phyloP scores from a whole-genome alignment of 2,113 vertebrate genomes.

The Mellivora capensis region DNA sequence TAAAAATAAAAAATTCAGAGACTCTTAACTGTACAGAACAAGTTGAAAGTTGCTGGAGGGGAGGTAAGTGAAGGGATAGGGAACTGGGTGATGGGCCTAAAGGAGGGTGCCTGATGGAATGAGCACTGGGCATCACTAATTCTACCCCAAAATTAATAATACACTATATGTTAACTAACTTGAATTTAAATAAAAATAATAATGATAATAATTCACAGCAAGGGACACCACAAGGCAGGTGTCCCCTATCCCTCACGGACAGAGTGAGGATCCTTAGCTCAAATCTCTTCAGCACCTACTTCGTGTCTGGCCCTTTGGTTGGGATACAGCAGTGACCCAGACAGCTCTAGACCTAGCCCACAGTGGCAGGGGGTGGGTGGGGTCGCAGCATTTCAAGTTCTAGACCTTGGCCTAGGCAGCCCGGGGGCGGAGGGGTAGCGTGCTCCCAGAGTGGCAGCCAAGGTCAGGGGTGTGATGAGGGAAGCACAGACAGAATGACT shows the following conservation, averaged over 20 bases:
- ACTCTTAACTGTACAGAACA: not conserved
- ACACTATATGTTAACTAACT: not conserved
- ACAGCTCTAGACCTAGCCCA: not conserved
- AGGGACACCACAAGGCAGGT: not conserved
- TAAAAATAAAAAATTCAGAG: no score
- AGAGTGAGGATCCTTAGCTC: not conserved
- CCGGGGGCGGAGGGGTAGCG: no score
- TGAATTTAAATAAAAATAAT: not conserved
- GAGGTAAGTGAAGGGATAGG: not conserved
- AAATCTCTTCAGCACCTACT: not conserved
- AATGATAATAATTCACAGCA: not conserved
- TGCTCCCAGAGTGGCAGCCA: not conserved
- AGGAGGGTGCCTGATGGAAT: not conserved
- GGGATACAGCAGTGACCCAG: not conserved
- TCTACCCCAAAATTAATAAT: not conserved
- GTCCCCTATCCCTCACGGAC: not conserved
- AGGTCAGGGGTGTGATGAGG: not conserved
- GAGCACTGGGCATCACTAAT: not conserved
- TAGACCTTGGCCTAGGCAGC: not conserved
- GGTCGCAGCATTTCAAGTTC: not conserved
- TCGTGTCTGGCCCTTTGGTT: not conserved
- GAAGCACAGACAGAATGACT: not conserved
- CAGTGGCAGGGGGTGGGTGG: no score
- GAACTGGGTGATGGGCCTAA: not conserved
- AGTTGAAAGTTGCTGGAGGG: not conserved